Evolutionary conservation across 2,888 invertebrate genomes (phyloP).

Genomic region (Tortricodes alternella): DNA sequence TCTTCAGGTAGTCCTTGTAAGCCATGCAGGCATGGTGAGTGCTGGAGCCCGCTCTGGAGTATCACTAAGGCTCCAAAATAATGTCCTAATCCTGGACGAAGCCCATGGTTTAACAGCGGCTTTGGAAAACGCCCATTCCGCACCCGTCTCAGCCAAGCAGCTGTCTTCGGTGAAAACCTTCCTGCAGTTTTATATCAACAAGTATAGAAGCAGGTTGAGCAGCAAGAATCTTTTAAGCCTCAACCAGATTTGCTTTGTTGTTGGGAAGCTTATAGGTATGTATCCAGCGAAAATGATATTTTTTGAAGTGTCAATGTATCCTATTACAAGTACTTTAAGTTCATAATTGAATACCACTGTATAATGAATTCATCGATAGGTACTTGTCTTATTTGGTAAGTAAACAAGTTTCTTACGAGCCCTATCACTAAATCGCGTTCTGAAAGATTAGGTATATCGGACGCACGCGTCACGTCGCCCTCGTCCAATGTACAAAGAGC

Average conservation of each 20-base stretch:
- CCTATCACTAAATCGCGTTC: too few species aligned
- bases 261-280: slow-evolving; percentile 85
- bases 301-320: too few species aligned
- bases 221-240: slow-evolving; percentile 90
- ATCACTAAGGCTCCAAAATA: slow-evolving; percentile 83
- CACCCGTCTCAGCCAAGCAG: slow-evolving; percentile 87
- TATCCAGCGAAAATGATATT: too few species aligned
- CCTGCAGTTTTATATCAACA: slow-evolving; percentile 87
- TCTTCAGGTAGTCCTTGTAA: slow-evolving; percentile 70
- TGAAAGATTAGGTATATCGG: too few species aligned
- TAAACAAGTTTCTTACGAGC: too few species aligned
- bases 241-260: slow-evolving; percentile 91
- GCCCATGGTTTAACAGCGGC: slow-evolving; percentile 98
- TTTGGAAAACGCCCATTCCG: slow-evolving; percentile 92
- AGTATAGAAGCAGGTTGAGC: slow-evolving; percentile 88
- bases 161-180: slow-evolving; percentile 85
- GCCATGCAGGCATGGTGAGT: slow-evolving; percentile 74
- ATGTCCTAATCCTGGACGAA: slow-evolving; percentile 95
- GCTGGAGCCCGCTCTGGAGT: slow-evolving; percentile 68
- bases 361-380: too few species aligned
- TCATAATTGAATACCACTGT: too few species aligned
- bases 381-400: too few species aligned
- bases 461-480: too few species aligned
- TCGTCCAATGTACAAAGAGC: too few species aligned
- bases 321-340: too few species aligned